Base-by-base conservation (phyloP, 1,140 invertebrate species). In the Choristoneura fumiferana region DNA sequence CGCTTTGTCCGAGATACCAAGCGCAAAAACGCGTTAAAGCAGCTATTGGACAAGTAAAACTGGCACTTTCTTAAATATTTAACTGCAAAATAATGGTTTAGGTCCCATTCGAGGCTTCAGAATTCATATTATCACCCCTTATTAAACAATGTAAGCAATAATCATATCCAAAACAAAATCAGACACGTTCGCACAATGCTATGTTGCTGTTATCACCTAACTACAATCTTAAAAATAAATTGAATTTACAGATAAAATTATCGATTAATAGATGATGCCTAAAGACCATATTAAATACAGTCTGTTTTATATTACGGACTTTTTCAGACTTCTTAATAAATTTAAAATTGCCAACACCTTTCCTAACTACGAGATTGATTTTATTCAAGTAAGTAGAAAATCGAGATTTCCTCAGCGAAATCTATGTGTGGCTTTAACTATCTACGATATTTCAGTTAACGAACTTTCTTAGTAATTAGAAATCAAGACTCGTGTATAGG, bases 191-290 rank as follows among this genome's bases (percentile, higher is more conserved):
- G 62, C 69, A 74, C 64, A 69, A 56, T 63, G 65, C 73, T 68
- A 75, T 65, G 71, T 72, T 78, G 73, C 75, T 71, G 73, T 78
- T 73, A 80, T 71, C 69, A 62, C 76, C 76, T 87, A 80, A 80
- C 75, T 84, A 84, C 79, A 75, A 79, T 78, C 77, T 78, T 81
- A 82, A 84, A 85, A 84, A 73, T 62, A 81, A 84, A 82, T 78
- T 58, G 60, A 78, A 74, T 78, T 63, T 85, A 82, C 76, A 78
- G 67, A 77, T 81, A 76, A 73, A 76, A 74, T 79, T 78, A 82
- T 72, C 63, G 70, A 81, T 81, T 79, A 82, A 29, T 69, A 77
- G 65, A 75, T 78, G 70, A 66, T 75, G 69, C 63, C 71, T 78
- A 75, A 65, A 67, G 79, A 80, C 75, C 69, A 76, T 78, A 76